Base-by-base conservation (phyloP, 2,888 invertebrate species). In the Brassicogethes aeneus region DNA sequence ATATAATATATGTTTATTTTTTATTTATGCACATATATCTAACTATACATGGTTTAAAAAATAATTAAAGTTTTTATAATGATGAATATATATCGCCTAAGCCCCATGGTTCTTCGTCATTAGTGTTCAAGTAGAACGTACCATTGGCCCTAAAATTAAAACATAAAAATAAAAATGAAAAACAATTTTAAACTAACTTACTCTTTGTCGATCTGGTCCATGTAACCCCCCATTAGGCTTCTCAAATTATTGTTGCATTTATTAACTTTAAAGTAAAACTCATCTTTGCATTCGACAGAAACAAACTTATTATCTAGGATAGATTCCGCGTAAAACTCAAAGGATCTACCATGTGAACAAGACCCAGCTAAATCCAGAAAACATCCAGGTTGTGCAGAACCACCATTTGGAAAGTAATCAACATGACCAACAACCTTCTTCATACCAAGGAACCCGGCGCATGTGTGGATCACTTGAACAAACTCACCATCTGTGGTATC, bases 121-220 rank as follows among this genome's bases (percentile, higher is more conserved):
- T 73, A 0, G 84, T 85, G 45, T 69, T 65, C 1, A 84, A 68
- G 55, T 75, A 82, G 55, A 73, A 82, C 38, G 73, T 69, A 2
- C 84, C 84, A 3, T 65, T 61, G 1, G 73, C 65, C n/a, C 60
- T 57, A 35, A n/a, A 52, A 51, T 23, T 34, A 40, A 45, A 42
- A 44, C 31, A 30, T 3, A 36, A 16, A 16, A n/a, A 16, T 10
- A 16, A 2, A 3, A 41, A 33, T 2, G 29, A 14, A 17, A 29
- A 23, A 31, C 36, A 29, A 14, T 23, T 32, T 32, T 5, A 5
- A 32, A 12, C 5, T 32, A 5, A 45, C 42, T 44, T 44, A 45
- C 45, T 29, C 16, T 17, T 37, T 40, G 33, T 52, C 42, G 10
- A 48, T 34, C 14, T 39, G n/a, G n/a, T n/a, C n/a, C n/a, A n/a